These are phyloP conservation scores for Lepidurus arcticus DNA, from an alignment of 1,140 invertebrate species.

Conservation along the genomic window DNA sequence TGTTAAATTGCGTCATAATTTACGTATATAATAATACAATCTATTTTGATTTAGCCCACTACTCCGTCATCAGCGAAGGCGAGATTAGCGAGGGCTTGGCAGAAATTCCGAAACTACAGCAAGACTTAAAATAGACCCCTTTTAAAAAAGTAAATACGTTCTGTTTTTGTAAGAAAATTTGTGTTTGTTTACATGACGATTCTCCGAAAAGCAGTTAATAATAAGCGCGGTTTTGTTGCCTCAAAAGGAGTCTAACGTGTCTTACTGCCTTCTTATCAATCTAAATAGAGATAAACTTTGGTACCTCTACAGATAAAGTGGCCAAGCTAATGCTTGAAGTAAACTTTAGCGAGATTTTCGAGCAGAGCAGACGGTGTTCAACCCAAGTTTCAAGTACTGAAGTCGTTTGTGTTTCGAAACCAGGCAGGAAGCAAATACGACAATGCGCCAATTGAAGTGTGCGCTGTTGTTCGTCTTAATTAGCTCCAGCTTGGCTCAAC, in stretches of 20 bases:
- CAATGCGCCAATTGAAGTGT: background rate
- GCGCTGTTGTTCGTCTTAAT: slow-evolving; percentile 23
- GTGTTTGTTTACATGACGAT: background rate
- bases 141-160: no score
- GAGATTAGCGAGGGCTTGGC: background rate
- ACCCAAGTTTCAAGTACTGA: background rate
- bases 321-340: background rate
- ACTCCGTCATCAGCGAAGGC: slow-evolving; percentile 1
- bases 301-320: background rate
- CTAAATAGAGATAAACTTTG: background rate
- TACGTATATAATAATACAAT: no score
- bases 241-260: background rate
- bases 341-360: background rate
- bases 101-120: background rate
- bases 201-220: slow-evolving; percentile 1
- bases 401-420: background rate
- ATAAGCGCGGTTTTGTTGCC: background rate
- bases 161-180: background rate
- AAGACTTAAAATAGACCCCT: background rate
- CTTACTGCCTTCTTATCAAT: background rate
- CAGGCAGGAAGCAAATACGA: background rate
- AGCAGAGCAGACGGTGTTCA: background rate
- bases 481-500: slow-evolving; percentile 24
- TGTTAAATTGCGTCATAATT: background rate
- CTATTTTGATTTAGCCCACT: background rate